These are phyloP conservation scores for Trinectes maculatus DNA, from an alignment of 2,113 vertebrate species.

Conservation along the genomic window DNA sequence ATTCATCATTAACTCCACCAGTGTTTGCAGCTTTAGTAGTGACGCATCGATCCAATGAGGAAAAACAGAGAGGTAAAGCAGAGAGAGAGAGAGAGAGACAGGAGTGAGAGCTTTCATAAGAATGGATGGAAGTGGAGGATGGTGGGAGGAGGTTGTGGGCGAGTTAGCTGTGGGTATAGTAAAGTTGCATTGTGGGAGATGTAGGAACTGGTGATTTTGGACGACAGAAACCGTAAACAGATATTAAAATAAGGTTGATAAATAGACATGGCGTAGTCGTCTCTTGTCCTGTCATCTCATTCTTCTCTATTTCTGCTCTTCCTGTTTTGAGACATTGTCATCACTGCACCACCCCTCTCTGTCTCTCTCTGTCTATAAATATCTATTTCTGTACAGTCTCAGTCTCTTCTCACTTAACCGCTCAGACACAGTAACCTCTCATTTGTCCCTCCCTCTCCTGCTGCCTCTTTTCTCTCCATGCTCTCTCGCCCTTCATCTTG, in stretches of 20 bases:
- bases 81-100: not conserved
- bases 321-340: constrained; percentile 1
- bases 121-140: constrained; percentile 22
- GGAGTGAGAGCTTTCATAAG: not conserved
- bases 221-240: too few relatives aligned
- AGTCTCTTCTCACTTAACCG: not conserved
- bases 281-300: not conserved
- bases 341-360: too few relatives aligned
- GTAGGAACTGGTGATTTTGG: too few relatives aligned
- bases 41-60: not conserved
- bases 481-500: not conserved
- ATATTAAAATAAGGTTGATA: too few relatives aligned
- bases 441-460: not conserved
- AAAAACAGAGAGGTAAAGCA: not conserved
- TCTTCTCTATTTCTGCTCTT: constrained; percentile 35
- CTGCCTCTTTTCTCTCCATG: not conserved
- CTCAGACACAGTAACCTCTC: not conserved
- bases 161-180: not conserved
- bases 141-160: constrained; percentile 45
- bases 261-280: not conserved
- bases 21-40: too few relatives aligned
- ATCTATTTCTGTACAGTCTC: too few relatives aligned
- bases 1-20: too few relatives aligned
- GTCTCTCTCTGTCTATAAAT: constrained; percentile 13
- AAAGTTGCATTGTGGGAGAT: constrained; percentile 21